Evolutionary conservation across 2,797 vertebrate genomes (phyloP).

Genomic region (Enteromius trimaculatus): DNA sequence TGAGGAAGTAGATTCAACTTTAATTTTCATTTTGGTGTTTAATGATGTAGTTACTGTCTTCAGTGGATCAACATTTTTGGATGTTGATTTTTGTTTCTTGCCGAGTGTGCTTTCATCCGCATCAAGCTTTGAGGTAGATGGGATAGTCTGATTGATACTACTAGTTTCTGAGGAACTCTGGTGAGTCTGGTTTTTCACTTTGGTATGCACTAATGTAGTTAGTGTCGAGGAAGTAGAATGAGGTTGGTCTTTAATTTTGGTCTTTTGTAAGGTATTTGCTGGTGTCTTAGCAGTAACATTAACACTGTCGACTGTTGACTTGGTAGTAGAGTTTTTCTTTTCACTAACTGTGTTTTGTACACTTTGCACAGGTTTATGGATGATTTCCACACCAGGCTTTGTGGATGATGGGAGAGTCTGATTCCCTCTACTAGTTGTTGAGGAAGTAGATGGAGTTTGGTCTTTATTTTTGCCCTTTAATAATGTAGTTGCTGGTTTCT

Average conservation of each 20-base stretch:
- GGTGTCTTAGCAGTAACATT: not conserved
- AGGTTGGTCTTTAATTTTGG: not conserved
- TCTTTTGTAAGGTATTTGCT: not conserved
- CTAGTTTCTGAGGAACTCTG: conserved; percentile 25
- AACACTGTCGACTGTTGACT: not conserved
- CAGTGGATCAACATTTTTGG: conserved; percentile 60
- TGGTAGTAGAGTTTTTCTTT: conserved; percentile 67
- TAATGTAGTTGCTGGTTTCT: conserved; percentile 6
- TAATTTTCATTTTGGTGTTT: conserved; percentile 41
- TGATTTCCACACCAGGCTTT: not conserved
- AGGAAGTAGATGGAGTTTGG: not conserved
- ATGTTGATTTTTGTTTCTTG: conserved; percentile 58
- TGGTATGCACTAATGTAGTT: conserved; percentile 32
- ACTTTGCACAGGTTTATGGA: conserved; percentile 7
- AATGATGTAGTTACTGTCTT: conserved; percentile 56
- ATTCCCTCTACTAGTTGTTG: not conserved
- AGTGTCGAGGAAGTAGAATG: conserved; percentile 27
- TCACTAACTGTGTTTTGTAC: conserved; percentile 63
- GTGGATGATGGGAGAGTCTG: not conserved
- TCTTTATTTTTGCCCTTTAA: conserved; percentile 14
- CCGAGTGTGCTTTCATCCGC: not conserved
- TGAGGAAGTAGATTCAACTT: conserved; percentile 13
- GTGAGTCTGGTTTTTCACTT: conserved; percentile 31
- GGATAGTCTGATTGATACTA: conserved; percentile 31
- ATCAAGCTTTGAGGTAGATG: conserved; percentile 34